Evolutionary conservation across 2,113 vertebrate species (phyloP), one percentile per base, ranked within the genome.

Genomic region (Engystomops pustulosus): DNA sequence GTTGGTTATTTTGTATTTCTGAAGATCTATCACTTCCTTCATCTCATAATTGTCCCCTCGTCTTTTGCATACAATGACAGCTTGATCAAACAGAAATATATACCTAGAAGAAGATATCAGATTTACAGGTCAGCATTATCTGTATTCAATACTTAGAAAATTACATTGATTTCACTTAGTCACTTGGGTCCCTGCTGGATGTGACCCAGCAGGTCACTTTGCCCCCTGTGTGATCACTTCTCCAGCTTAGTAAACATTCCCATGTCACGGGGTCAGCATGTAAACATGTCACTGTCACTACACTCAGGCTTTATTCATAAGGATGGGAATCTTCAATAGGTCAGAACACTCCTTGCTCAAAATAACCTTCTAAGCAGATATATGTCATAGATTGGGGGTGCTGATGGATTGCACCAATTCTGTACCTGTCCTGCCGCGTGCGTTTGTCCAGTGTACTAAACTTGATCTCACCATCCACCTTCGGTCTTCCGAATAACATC

Each of bases 11-110:
- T 97, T 99, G 90, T 98, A 99, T 87, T 95, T 95, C 86, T 97
- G 95, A 86, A 99, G 94, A 92, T 99, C 98, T 77, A 99, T 97
- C 85, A 98, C 95, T 85, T 99, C 98, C 86, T 98, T 99, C 97
- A 99, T 98, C 89, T 99, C 98, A 9, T 99, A 99, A 93, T 95
- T 96, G 89, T 99, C 97, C 14, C 97, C 98, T 87, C 96, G 93
- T 15, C 97, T 92, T 89, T 99, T 99, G 67, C 97, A 98, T 9
- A 99, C 95, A 20, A 99, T 98, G 68, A 98, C 96, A 0, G 96
- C 97, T 15, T 95, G 89, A 44, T 99, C 98, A 72, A 99, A 99
- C 87, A 99, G 90, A 88, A 99, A 99, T 87, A 99, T 98, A 88
- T 99, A 97, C 88, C 98, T 99, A 89, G 0, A 20, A 87, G 87